Evolutionary conservation across 2,888 invertebrate genomes (phyloP), one percentile per base, ranked within the genome.

Genomic region (Drosophila imparisetae): DNA sequence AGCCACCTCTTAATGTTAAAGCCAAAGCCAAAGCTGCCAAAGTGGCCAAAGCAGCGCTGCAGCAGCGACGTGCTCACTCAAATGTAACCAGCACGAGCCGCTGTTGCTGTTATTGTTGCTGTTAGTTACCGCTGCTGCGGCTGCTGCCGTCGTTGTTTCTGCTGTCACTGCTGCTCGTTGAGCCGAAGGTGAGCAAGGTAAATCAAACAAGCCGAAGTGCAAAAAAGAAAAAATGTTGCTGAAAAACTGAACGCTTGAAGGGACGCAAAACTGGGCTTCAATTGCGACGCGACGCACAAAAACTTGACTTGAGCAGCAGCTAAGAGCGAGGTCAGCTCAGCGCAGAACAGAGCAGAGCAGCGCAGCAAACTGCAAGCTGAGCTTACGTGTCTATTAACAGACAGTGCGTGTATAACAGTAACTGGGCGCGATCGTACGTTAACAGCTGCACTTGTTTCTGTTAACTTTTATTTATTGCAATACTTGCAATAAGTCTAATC

Each of bases 61-160:
- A 68, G 57, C 70, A 69, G 66, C 64, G 59, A 72, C 76, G 86
- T 86, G 89, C 81, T 86, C 86, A 86, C 86, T 86, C 89, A 86
- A 86, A 88, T 89, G 86, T 84, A 86, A 88, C 89, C 86, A 86
- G 86, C 86, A 86, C 85, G 80, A 87, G 84, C 70, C 80, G 67
- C 64, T 54, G 70, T 59, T 32, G 18, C 58, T 32, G 78, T 59
- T 30, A 29, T 57, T 52, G 32, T 18, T 36, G 36, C 36, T 36
- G 36, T 54, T 36, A 18, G 36, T 54, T 36, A 18, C 72, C 77
- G 69, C 61, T 54, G 75, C 55, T 27, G 29, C 61, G 38, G 29
- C 21, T 21, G 32, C 36, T 27, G 84, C 72, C 80, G 7, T 24
- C 18, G 27, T 32, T 38, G 66, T 60, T 15, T 36, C 40, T 50